These are phyloP conservation scores for Uria aalge DNA, from an alignment of 2,113 vertebrate species.

Conservation along the genomic window DNA sequence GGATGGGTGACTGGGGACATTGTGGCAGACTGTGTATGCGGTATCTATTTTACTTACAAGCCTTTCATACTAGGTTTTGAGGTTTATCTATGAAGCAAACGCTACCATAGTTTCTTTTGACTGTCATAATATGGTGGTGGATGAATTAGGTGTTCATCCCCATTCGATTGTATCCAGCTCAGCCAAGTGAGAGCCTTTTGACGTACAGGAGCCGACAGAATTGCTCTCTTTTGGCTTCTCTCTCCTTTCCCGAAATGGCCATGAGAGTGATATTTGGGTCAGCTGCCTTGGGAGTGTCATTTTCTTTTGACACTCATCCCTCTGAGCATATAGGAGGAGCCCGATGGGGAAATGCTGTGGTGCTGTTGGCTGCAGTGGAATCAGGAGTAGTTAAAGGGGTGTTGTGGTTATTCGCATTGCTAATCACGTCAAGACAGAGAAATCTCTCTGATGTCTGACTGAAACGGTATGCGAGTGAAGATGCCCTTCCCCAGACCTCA, in stretches of 20 bases:
- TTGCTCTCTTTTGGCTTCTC: constrained; percentile 28
- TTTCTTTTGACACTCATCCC: constrained; percentile 34
- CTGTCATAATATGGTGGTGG: neutral
- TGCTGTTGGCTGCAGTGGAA: neutral
- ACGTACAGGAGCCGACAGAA: neutral
- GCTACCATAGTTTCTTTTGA: neutral
- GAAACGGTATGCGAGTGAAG: fast-evolving
- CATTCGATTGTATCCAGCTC: neutral
- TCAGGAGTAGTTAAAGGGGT: neutral
- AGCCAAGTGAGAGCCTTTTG: neutral
- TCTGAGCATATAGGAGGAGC: constrained; percentile 16
- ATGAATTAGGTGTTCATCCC: neutral
- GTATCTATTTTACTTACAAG: neutral
- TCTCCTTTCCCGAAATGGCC: neutral
- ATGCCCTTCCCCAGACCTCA: neutral
- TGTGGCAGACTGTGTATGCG: neutral
- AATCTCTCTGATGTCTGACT: neutral
- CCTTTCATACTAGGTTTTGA: neutral
- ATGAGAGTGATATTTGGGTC: constrained; percentile 53
- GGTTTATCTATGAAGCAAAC: neutral
- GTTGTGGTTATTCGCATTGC: neutral
- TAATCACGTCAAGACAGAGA: neutral
- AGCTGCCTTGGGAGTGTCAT: constrained; percentile 27
- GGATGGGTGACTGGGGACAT: neutral
- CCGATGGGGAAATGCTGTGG: neutral